Evolutionary conservation across 2,888 invertebrate species (phyloP).

Genomic region (Mellilla xanthometata): DNA sequence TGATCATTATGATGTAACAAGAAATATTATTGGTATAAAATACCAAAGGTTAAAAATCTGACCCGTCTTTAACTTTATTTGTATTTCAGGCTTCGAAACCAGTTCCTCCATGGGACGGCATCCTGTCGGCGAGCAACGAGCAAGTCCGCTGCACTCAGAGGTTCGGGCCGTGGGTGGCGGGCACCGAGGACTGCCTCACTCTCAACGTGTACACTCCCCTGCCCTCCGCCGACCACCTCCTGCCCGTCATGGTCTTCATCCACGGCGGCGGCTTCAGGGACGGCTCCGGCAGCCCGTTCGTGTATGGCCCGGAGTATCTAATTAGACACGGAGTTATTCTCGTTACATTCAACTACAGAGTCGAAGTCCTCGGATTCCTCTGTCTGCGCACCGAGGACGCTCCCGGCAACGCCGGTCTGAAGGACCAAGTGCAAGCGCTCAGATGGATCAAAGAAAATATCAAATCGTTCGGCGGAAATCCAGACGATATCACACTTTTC

Average conservation of each 20-base stretch:
- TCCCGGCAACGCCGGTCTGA: constrained; percentile 69
- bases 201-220: constrained; percentile 65
- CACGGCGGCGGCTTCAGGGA: constrained; percentile 72
- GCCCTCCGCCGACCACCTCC: constrained; percentile 22
- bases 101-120: constrained; percentile 54
- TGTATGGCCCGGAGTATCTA: constrained; percentile 67
- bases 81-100: constrained; percentile 48
- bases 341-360: constrained; percentile 68
- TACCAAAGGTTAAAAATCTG: no score
- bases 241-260: constrained; percentile 72
- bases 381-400: constrained; percentile 68
- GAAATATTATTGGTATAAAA: no score
- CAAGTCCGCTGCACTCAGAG: constrained; percentile 64
- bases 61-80: no score
- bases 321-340: constrained; percentile 60
- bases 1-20: no score
- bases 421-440: constrained; percentile 68
- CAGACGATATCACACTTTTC: constrained; percentile 64
- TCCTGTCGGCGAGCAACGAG: constrained; percentile 56
- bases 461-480: constrained; percentile 63
- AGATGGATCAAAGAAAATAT: constrained; percentile 66
- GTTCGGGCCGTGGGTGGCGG: constrained; percentile 47
- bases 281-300: constrained; percentile 61
- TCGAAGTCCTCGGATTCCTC: constrained; percentile 68
- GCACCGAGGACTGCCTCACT: constrained; percentile 64